These are phyloP conservation scores for Hyposoter dolosus DNA, from an alignment of 2,888 invertebrate genomes.

Conservation along the genomic window DNA sequence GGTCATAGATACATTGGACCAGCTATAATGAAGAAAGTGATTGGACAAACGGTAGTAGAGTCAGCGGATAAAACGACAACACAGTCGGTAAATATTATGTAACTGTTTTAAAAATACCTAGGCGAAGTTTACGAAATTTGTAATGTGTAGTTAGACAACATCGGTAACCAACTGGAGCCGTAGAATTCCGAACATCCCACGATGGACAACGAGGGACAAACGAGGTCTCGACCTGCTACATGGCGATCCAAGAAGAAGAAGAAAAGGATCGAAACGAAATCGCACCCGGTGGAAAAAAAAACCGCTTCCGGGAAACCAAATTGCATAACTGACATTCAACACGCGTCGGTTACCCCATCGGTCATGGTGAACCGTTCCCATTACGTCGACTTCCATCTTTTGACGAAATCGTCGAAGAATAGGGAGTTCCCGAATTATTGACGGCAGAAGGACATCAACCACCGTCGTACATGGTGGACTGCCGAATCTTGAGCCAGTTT, in stretches of 20 bases:
- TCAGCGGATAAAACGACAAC: constrained; percentile 45
- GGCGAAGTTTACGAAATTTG: constrained; percentile 42
- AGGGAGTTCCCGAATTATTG: neutral
- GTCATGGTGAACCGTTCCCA: neutral
- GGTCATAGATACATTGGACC: constrained; percentile 39
- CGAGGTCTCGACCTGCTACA: neutral
- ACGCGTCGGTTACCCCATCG: neutral
- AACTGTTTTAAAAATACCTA: constrained; percentile 56
- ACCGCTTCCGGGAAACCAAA: neutral
- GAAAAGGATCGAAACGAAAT: neutral
- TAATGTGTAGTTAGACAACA: neutral
- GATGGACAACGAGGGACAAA: neutral
- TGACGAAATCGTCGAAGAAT: constrained; percentile 14
- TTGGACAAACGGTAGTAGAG: constrained; percentile 60
- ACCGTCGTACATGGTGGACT: constrained; percentile 25
- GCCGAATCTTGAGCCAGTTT: constrained; percentile 16
- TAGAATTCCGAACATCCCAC: neutral
- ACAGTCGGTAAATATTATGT: constrained; percentile 57
- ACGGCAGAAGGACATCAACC: neutral
- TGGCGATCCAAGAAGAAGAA: neutral
- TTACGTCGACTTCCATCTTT: neutral
- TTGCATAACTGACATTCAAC: neutral
- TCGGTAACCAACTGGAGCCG: neutral
- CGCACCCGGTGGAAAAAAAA: neutral
- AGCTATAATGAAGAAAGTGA: constrained; percentile 44